Base-by-base conservation (phyloP, 2,113 vertebrate species). In the Globicephala melas region DNA sequence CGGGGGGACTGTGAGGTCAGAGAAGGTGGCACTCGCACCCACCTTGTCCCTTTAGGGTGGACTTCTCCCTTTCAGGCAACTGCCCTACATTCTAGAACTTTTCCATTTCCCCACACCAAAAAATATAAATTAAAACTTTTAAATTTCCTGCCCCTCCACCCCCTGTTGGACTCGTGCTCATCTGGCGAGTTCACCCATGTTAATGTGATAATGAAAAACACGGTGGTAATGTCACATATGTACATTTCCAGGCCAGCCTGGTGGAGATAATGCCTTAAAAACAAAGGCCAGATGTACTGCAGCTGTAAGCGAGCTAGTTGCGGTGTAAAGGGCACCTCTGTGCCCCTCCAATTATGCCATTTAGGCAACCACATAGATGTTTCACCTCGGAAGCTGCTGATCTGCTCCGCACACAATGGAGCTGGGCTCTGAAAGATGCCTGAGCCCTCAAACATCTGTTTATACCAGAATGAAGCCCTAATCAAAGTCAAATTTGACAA, bases 121-220 rank as follows among this genome's bases (percentile, higher is more conserved):
- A 92, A 90, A 31, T 9, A 60, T 38, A 53, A 62, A 76, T 81
- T 31, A 71, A 81, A 73, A 9, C 6, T 26, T 68, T 20, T 31
- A 53, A 18, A 70, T 70, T 71, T 36, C 79, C 80, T 44, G 20
- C 63, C 38, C 10, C 11, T 36, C 36, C 6, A 5, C 20, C 15
- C 41, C n/a, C 38, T 25, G 44, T 41, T 50, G 47, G 73, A 58
- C 12, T 70, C 79, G 76, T 28, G 13, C 33, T 82, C 67, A 90
- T 63, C 60, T 81, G 81, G 68, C 36, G 33, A 77, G 50, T 96
- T 91, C 81, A 44, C 71, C 77, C 26, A 36, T 13, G 41, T 79
- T 91, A 92, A 91, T 41, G n/a, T 15, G 89, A 92, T 84, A 31
- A 97, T 62, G 71, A 91, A 38, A 89, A 81, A 89, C 10, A 36